A percentile compares a stretch with the other conserved stretches of the same genome.
Evolutionary conservation across 2,888 invertebrate species (phyloP).

Genomic region (Scaptomyza flava): DNA sequence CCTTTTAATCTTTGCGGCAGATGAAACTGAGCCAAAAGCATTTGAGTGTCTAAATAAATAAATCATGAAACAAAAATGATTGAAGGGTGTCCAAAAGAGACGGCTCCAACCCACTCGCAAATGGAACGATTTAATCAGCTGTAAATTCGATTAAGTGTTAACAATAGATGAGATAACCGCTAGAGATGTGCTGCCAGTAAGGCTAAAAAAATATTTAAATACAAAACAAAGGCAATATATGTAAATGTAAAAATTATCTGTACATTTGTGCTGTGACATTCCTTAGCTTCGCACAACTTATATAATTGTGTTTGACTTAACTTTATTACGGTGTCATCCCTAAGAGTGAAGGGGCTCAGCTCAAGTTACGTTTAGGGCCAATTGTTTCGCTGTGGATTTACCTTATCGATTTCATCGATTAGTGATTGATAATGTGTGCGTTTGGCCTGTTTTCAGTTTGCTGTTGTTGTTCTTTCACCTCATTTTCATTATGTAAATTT

Average conservation of each 20-base stretch:
- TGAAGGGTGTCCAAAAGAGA: constrained; percentile 30
- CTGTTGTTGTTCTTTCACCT: constrained; percentile 17
- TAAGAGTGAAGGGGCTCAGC: constrained; percentile 2
- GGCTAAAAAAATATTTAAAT: too few species aligned
- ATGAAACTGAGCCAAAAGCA: constrained; percentile 48
- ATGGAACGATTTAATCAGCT: constrained; percentile 53
- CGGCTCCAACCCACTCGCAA: constrained; percentile 7
- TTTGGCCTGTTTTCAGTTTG: constrained; percentile 46
- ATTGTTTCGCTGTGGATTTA: constrained; percentile 33
- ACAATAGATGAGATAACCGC: constrained; percentile 28
- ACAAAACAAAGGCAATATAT: too few species aligned
- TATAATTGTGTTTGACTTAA: neutral
- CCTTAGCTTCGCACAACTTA: neutral
- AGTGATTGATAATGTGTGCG: constrained; percentile 66
- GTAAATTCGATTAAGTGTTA: constrained; percentile 55
- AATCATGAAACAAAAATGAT: constrained; percentile 70
- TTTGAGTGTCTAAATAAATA: constrained; percentile 63
- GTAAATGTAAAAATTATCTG: too few species aligned
- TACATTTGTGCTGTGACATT: neutral
- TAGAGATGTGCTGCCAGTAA: constrained; percentile 11
- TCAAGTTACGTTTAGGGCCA: constrained; percentile 7
- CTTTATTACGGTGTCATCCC: constrained; percentile 24
- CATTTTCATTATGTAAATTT: constrained; percentile 66
- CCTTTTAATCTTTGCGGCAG: constrained; percentile 63
- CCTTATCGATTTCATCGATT: constrained; percentile 75